A percentile compares a stretch with the other conserved stretches of the same genome.
Evolutionary conservation across 2,888 invertebrate genomes (phyloP).

Genomic region (Villa cingulata): DNA sequence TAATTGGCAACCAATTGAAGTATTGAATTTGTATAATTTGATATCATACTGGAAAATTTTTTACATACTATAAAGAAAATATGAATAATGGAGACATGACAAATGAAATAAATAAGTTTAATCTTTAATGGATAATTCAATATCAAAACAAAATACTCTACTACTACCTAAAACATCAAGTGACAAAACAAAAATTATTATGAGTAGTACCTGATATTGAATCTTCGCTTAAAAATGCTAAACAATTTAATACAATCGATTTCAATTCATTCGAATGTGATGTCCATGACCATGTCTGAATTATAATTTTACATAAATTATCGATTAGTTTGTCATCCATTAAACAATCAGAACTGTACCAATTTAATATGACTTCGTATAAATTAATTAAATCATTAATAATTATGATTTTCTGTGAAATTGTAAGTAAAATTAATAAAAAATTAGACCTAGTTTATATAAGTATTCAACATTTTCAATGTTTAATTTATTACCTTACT

Average conservation of each 20-base stretch:
- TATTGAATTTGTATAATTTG: slow-evolving; percentile 23
- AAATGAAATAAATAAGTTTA: too few relatives aligned
- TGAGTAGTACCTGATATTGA: slow-evolving; percentile 24
- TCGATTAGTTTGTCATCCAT: slow-evolving; percentile 19
- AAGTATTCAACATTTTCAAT: too few relatives aligned
- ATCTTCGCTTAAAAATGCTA: slow-evolving; percentile 27
- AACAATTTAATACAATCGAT: slow-evolving; percentile 19
- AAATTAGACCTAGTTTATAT: background rate
- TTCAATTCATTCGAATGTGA: slow-evolving; percentile 25
- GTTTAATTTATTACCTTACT: slow-evolving; percentile 15
- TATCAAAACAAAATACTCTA: too few relatives aligned
- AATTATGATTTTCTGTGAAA: slow-evolving; percentile 19
- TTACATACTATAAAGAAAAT: slow-evolving; percentile 22
- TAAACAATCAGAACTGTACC: slow-evolving; percentile 25
- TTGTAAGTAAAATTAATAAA: background rate
- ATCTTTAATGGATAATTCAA: too few relatives aligned
- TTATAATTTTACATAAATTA: slow-evolving; percentile 19
- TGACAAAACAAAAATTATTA: too few relatives aligned
- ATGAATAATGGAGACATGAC: too few relatives aligned
- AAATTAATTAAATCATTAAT: slow-evolving; percentile 24
- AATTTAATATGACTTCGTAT: slow-evolving; percentile 24
- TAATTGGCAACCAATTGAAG: slow-evolving; percentile 25
- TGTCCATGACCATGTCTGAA: slow-evolving; percentile 31
- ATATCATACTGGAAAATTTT: slow-evolving; percentile 21
- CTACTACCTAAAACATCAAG: too few relatives aligned